Evolutionary conservation across 2,888 invertebrate species (phyloP).

Genomic region (Cephus sareptanus): DNA sequence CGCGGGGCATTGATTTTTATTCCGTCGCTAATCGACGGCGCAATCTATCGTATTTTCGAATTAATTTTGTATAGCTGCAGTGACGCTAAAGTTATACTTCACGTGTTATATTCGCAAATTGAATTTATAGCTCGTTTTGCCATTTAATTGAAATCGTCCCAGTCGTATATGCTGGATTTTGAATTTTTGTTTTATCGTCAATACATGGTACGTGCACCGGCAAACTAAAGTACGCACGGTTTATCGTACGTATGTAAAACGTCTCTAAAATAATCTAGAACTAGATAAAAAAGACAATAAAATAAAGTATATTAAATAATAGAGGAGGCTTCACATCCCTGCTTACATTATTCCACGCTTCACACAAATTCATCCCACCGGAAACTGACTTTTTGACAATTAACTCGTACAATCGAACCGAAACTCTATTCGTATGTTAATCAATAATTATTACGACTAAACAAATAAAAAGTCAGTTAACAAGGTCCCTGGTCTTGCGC

Average conservation of each 20-base stretch:
- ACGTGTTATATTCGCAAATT: background rate
- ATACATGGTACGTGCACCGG: background rate
- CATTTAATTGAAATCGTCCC: background rate
- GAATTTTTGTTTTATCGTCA: background rate
- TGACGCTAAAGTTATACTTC: background rate
- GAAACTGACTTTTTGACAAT: constrained; percentile 4
- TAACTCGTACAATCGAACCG: background rate
- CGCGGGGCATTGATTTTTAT: background rate
- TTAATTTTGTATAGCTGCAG: background rate
- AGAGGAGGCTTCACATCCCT: background rate
- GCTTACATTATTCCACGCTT: constrained; percentile 1
- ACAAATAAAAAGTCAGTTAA: constrained; percentile 3
- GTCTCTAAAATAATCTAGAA: background rate
- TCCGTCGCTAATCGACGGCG: background rate
- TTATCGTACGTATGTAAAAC: background rate
- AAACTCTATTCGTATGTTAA: background rate
- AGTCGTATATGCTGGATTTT: background rate
- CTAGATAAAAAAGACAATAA: background rate
- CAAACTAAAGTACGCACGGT: background rate
- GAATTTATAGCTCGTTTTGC: background rate
- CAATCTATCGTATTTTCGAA: background rate
- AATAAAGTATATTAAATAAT: background rate
- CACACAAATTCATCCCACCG: background rate
- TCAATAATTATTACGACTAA: background rate
- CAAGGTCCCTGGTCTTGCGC: background rate